Evolutionary conservation across 2,888 invertebrate genomes (phyloP).

Genomic region (Volucella inflata): DNA sequence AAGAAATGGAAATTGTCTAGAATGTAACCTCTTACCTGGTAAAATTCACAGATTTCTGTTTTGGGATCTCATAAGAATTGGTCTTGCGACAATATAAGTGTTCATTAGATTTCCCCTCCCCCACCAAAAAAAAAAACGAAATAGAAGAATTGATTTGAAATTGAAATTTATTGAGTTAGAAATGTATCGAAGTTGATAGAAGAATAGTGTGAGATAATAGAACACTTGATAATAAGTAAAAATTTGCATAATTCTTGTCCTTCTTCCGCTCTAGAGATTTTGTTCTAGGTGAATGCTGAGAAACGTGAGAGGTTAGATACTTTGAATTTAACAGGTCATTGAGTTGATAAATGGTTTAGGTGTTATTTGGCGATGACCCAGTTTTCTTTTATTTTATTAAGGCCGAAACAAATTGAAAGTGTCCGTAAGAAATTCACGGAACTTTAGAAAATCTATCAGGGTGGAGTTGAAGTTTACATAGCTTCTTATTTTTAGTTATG

Average conservation of each 20-base stretch:
- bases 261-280: not conserved
- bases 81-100: slow-evolving; percentile 36
- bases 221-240: slow-evolving; percentile 1
- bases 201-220: not conserved
- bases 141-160: slow-evolving; percentile 58
- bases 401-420: not conserved
- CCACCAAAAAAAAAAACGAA: not conserved
- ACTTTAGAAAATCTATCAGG: too few species aligned
- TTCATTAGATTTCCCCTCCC: not conserved
- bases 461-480: too few species aligned
- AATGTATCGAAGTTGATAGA: not conserved
- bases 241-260: slow-evolving; percentile 31
- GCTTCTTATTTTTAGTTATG: too few species aligned
- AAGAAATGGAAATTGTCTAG: slow-evolving; percentile 14
- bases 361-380: slow-evolving; percentile 17
- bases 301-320: not conserved
- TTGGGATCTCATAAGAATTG: slow-evolving; percentile 34
- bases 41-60: slow-evolving; percentile 42
- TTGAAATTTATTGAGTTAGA: slow-evolving; percentile 43
- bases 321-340: slow-evolving; percentile 4
- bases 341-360: not conserved
- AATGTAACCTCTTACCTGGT: slow-evolving; percentile 49
- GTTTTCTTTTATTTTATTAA: not conserved
- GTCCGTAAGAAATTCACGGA: too few species aligned
- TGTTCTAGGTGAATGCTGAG: not conserved